These are phyloP conservation scores for Paracentrotus lividus DNA, from an alignment of 53 echinoderm and acorn worm genomes.

Conservation along the genomic window DNA sequence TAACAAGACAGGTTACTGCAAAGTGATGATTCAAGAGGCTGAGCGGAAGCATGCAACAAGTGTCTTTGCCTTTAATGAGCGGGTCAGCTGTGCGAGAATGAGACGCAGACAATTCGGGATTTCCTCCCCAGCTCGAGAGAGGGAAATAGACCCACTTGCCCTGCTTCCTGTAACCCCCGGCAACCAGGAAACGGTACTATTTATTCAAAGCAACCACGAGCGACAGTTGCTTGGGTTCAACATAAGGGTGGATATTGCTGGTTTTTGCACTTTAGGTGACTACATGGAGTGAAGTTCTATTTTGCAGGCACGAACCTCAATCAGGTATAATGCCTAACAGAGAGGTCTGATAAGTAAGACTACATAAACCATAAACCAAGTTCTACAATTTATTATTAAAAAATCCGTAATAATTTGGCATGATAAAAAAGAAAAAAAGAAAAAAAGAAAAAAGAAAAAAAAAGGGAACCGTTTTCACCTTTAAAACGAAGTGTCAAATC, in stretches of 20 bases:
- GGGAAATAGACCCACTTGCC: constrained; percentile 53
- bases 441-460: no score
- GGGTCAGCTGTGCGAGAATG: constrained; percentile 30
- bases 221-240: constrained; percentile 7
- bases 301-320: neutral
- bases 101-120: neutral
- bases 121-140: neutral
- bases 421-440: no score
- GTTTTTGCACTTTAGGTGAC: neutral
- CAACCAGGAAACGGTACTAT: constrained; percentile 40
- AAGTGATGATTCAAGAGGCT: constrained; percentile 35
- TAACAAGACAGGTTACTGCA: neutral
- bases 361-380: no score
- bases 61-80: constrained; percentile 36
- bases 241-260: neutral
- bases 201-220: constrained; percentile 40
- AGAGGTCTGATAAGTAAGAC: no score
- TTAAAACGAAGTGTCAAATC: no score
- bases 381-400: no score
- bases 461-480: no score
- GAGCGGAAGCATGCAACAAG: constrained; percentile 17
- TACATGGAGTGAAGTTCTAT: neutral
- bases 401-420: no score
- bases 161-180: constrained; percentile 39
- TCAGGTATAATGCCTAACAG: no score